Percentiles rank a stretch among this genome's conserved stretches.
phyloP scores from a whole-genome alignment of 2,888 invertebrate species.

The Drosophila lacicola region DNA sequence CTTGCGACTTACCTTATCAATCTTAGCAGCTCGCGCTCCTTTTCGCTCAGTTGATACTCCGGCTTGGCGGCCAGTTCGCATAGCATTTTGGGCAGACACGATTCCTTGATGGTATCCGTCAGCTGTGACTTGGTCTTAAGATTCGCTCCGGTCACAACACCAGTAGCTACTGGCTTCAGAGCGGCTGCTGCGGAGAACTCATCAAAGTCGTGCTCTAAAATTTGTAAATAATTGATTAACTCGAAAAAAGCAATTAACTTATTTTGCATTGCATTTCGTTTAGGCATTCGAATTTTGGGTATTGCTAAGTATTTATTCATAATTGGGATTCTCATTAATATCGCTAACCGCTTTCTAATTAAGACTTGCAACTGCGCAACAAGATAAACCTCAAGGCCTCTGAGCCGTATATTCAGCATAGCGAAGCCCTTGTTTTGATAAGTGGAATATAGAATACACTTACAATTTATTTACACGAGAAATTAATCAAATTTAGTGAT shows the following conservation, averaged over 20 bases:
- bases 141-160: conserved; percentile 57
- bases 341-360: conserved; percentile 20
- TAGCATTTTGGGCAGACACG: conserved; percentile 85
- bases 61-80: conserved; percentile 85
- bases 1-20: conserved; percentile 81
- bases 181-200: conserved; percentile 80
- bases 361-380: conserved; percentile 47
- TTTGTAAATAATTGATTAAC: neutral
- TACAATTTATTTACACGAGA: too few relatives aligned
- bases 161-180: conserved; percentile 52
- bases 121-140: conserved; percentile 78
- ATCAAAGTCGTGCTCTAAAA: conserved; percentile 78
- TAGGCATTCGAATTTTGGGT: conserved; percentile 10
- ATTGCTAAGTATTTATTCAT: neutral
- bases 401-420: neutral
- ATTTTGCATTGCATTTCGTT: conserved; percentile 6
- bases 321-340: neutral
- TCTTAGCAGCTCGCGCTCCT: conserved; percentile 83
- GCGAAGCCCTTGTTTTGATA: too few relatives aligned
- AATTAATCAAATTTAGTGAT: too few relatives aligned
- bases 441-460: neutral
- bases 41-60: conserved; percentile 83
- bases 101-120: conserved; percentile 84
- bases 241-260: neutral
- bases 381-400: conserved; percentile 13